Percentiles rank a stretch among this genome's conserved stretches.
These are phyloP conservation scores for Sciaenops ocellatus DNA, from an alignment of 2,797 vertebrate genomes.

Conservation along the genomic window DNA sequence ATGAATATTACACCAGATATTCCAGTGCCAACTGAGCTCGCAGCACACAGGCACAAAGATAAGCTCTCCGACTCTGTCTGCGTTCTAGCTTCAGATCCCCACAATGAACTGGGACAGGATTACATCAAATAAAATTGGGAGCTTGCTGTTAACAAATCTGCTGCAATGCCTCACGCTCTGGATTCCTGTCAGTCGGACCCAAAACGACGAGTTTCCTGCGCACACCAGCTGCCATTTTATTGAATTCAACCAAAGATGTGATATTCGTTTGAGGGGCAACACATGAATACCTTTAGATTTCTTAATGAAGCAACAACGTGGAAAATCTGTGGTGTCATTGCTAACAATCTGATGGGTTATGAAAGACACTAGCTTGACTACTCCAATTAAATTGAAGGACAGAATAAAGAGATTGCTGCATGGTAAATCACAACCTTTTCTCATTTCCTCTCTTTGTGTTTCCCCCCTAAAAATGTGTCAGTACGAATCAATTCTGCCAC, in stretches of 20 bases:
- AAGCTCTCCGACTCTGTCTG: constrained; percentile 28
- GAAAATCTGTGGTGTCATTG: constrained; percentile 35
- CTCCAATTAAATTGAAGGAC: constrained; percentile 75
- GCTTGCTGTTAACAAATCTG: constrained; percentile 60
- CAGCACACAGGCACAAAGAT: constrained; percentile 42
- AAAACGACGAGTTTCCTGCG: not conserved
- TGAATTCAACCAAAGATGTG: constrained; percentile 23
- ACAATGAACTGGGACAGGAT: constrained; percentile 56
- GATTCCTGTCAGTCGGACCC: constrained; percentile 34
- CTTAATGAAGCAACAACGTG: constrained; percentile 38
- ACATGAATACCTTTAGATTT: constrained; percentile 29
- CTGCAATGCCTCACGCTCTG: constrained; percentile 7
- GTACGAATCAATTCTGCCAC: constrained; percentile 62
- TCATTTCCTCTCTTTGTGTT: constrained; percentile 67
- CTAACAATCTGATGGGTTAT: constrained; percentile 50
- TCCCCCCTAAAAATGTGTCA: constrained; percentile 42
- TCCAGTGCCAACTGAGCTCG: constrained; percentile 32
- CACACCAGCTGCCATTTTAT: constrained; percentile 36
- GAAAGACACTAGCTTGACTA: constrained; percentile 28
- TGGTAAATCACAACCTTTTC: constrained; percentile 68
- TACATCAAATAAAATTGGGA: constrained; percentile 59
- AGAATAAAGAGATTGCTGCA: constrained; percentile 61
- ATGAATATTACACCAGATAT: constrained; percentile 26
- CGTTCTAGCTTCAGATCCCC: constrained; percentile 33
- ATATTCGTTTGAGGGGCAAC: constrained; percentile 23